Evolutionary conservation across 2,113 vertebrate species (phyloP).

Genomic region (Sterna hirundo): DNA sequence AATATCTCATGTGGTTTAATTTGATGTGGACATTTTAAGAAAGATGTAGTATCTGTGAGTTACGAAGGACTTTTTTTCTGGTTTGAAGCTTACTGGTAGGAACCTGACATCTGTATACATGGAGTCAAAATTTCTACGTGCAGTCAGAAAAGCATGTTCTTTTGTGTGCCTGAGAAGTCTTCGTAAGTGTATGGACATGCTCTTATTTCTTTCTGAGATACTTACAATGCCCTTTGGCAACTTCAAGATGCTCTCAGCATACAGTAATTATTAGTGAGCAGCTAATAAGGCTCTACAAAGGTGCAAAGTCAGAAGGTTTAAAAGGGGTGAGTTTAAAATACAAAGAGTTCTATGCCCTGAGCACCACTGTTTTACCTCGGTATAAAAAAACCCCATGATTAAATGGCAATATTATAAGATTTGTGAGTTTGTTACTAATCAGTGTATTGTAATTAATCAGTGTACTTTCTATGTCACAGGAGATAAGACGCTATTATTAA

Average conservation of each 20-base stretch:
- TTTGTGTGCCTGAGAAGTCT: neutral
- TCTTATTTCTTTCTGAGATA: neutral
- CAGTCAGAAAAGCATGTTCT: neutral
- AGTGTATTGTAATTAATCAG: neutral
- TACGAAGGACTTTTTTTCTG: neutral
- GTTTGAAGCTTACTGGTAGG: neutral
- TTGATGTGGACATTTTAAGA: neutral
- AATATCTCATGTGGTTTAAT: neutral
- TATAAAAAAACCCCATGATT: neutral
- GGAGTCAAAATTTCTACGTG: neutral
- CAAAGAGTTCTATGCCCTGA: neutral
- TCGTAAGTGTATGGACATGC: rapidly evolving
- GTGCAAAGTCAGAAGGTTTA: neutral
- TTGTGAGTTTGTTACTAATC: neutral
- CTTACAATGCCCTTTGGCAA: neutral
- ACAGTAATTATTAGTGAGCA: neutral
- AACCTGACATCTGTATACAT: neutral
- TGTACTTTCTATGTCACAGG: neutral
- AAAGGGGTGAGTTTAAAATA: neutral
- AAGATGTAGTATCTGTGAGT: neutral
- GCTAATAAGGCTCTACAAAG: neutral
- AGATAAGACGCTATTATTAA: neutral
- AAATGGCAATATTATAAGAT: neutral
- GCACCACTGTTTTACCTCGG: neutral
- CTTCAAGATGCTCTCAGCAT: neutral